Evolutionary conservation across 1,140 invertebrate genomes (phyloP).

Genomic region (Armadillidium nasatum): DNA sequence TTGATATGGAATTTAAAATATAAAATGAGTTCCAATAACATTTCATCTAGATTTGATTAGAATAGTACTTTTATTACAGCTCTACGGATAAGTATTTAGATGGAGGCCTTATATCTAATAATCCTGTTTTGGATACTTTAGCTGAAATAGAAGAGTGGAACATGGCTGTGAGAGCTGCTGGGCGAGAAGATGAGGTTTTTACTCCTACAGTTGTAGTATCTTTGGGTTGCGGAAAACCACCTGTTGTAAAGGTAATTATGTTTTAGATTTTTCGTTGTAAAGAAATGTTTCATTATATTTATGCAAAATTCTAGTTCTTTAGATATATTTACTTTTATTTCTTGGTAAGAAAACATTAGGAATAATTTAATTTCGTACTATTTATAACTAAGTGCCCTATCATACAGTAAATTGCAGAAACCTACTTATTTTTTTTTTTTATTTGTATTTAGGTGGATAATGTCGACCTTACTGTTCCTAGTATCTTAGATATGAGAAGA

Average conservation of each 20-base stretch:
- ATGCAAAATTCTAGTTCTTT: no score
- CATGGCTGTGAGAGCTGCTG: conserved; percentile 50
- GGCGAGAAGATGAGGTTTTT: conserved; percentile 56
- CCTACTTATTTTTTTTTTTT: background rate
- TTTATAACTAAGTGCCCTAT: background rate
- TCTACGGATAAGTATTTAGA: conserved; percentile 79
- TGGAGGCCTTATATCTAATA: conserved; percentile 95
- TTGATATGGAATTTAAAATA: background rate
- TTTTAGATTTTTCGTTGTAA: background rate
- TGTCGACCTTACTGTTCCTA: conserved; percentile 39
- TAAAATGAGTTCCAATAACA: background rate
- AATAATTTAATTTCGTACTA: background rate
- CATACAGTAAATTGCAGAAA: background rate
- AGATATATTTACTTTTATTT: no score
- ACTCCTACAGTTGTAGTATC: conserved; percentile 63
- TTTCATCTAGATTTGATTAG: background rate
- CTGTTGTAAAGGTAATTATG: conserved; percentile 57
- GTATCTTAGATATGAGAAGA: conserved; percentile 40
- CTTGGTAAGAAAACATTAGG: no score
- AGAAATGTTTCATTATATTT: background rate
- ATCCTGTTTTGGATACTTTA: conserved; percentile 88
- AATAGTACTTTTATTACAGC: conserved; percentile 65
- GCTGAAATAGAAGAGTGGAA: conserved; percentile 91
- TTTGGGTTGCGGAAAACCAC: conserved; percentile 68
- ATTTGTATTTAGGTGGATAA: conserved; percentile 35